Base-by-base conservation (phyloP, 1,140 invertebrate genomes). In the Tetramorium simillimum region DNA sequence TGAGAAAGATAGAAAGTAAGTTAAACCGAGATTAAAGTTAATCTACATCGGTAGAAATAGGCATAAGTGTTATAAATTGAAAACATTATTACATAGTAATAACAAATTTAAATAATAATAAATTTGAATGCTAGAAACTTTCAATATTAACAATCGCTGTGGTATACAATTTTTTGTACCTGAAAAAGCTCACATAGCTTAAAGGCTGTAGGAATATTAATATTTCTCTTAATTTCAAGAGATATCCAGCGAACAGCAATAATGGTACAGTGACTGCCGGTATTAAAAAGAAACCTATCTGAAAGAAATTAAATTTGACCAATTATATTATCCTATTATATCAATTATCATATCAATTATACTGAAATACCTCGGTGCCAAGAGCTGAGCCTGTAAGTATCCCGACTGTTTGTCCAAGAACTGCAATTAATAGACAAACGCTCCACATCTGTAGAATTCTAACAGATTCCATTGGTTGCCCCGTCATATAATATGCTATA, bases 171-270 rank as follows among this genome's bases (percentile, higher is more conserved):
- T 40, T 12, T 33, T 10, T 43, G 49, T 86, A 94, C 91, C 97
- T 96, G 88, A 98, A 97, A 92, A 98, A 98, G 33, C 97, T 98
- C 3, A 98, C 93, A 85, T 96, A 95, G 33, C 97, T 96, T 6
- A 98, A 94, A 88, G 97, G 97, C 65, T 96, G 96, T 70, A 99
- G 94, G 89, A 97, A 98, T 2, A 93, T 89, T 0, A 97, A 97
- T 72, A 98, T 96, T 81, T 98, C 98, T 16, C 96, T 95, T 91
- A 98, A 96, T 69, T 97, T 97, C 18, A 98, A 96, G 93, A 98
- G 98, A 94, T 98, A 99, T 56, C 98, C 98, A 0, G 97, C 97
- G 92, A 97, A 98, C 70, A 99, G 96, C 60, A 98, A 94, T 94
- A 99, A 97, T n/a, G 97, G 98, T 91, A 98, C 98, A 60, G 97